Evolutionary conservation across 1,140 invertebrate genomes (phyloP), one percentile per base, ranked within the genome.

Genomic region (Drosophila tsacasi): DNA sequence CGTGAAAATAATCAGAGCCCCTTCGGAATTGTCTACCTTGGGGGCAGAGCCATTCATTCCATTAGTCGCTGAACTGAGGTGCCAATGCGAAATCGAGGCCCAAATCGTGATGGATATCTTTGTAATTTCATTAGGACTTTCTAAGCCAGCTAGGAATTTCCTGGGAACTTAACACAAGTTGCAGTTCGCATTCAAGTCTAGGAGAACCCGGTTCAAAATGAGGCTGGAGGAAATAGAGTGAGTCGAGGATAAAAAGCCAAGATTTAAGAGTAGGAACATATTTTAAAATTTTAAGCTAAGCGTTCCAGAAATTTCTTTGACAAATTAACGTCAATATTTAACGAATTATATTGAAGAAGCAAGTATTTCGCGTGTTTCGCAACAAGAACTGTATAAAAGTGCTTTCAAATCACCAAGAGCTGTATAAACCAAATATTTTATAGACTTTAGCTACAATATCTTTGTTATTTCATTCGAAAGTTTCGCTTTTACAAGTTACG

Each of bases 71-170:
- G 21, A 39, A 37, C 52, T 30, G 55, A 32, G 25, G 55, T 77
- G 39, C 42, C 52, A 69, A 40, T 57, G 59, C 46, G 25, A 69
- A 66, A 67, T 85, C 46, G 37, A 54, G 30, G 49, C 37, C 52
- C 27, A 27, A 47, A 64, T 63, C 52, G 30, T 40, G 27, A 55
- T 42, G 35, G 30, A 65, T 76, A 59, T 73, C 59, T n/a, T 7
- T 37, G 8, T 37, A 82, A 86, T 86, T 65, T 68, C 62, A 85
- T 85, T 86, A 79, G 40, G 10, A n/a, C 10, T 3, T 35, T 42
- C 8, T 9, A 44, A 46, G 0, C 4, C 19, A 19, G 13, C n/a
- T 57, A 57, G 42, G 19, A 73, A 19, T 23, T 25, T 37, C 21
- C 35, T 25, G 9, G 40, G 5, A 21, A 55, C 15, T 30, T 12